Evolutionary conservation across 2,888 invertebrate genomes (phyloP), one percentile per base, ranked within the genome.

Genomic region (Sphinx pinastri): DNA sequence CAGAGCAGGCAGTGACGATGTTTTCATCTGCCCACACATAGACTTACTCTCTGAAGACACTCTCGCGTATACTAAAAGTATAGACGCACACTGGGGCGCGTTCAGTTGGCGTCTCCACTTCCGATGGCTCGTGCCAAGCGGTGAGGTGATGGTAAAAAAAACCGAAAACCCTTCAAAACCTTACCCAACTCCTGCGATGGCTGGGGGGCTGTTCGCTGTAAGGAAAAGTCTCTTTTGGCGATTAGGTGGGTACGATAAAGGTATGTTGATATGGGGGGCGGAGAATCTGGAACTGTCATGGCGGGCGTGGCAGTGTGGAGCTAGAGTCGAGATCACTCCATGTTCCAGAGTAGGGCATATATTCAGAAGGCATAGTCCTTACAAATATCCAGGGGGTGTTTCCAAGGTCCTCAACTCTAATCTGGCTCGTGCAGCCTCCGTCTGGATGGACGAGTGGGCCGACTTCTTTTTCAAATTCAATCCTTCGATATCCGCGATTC

Each of bases 391-490:
- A 0, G 99, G 99, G 0, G 99, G 99, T 0, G 97, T 98, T 7
- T 95, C 96, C 0, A 96, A 97, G 77, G 97, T 98, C n/a, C 94
- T 99, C 0, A 97, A 98, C 77, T 95, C 97, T 0, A 99, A 99
- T 92, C 94, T 99, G 52, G 98, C 98, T 0, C 94, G 99, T 71
- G 99, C 98, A 0, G 99, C 99, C 0, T 95, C 97, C 2, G 99
- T 99, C 0, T 99, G 99, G 99, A 98, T 99, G 97, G 99, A 99
- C 84, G 97, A 99, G 70, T 99, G 99, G 97, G 97, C 97, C 13
- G 96, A 97, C 74, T 98, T 99, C 88, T 98, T 96, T 83, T 98
- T 98, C 86, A 97, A 97, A 84, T 97, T 98, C 79, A 98, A 98
- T 83, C 96, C 95, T 76, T 95, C 96, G 55, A 95, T 97, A 0